phyloP scores from a whole-genome alignment of 2,113 vertebrate genomes.

The Chitala chitala region DNA sequence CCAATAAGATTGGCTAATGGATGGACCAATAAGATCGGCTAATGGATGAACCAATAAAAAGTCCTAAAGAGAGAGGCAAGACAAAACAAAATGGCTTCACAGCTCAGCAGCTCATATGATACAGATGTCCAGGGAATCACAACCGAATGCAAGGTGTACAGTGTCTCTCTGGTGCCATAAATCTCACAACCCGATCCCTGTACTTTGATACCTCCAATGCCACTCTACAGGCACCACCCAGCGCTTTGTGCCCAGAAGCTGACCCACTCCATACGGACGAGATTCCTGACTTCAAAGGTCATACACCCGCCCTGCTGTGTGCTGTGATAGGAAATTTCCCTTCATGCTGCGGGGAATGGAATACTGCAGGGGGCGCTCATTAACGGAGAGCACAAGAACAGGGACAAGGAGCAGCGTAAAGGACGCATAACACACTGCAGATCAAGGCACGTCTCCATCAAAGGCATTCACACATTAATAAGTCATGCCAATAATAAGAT shows the following conservation, averaged over 20 bases:
- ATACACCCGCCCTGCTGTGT: neutral
- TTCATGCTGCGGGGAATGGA: neutral
- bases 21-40: too few relatives aligned
- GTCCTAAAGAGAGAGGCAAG: too few relatives aligned
- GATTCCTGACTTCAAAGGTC: neutral
- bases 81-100: too few relatives aligned
- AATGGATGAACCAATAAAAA: too few relatives aligned
- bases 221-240: neutral
- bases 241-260: neutral
- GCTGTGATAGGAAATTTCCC: neutral
- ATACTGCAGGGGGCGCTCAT: neutral
- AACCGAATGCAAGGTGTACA: neutral
- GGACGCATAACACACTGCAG: neutral
- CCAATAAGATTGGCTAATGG: too few relatives aligned
- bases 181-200: too few relatives aligned
- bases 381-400: neutral
- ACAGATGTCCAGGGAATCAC: neutral
- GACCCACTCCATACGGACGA: neutral
- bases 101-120: neutral
- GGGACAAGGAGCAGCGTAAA: neutral
- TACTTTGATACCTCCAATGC: neutral
- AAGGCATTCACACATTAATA: slow-evolving; percentile 10
- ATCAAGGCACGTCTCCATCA: neutral
- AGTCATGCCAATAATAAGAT: neutral
- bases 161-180: too few relatives aligned